Conservation (phyloP, 2,797 vertebrate species). For the Pangasius djambal region DNA sequence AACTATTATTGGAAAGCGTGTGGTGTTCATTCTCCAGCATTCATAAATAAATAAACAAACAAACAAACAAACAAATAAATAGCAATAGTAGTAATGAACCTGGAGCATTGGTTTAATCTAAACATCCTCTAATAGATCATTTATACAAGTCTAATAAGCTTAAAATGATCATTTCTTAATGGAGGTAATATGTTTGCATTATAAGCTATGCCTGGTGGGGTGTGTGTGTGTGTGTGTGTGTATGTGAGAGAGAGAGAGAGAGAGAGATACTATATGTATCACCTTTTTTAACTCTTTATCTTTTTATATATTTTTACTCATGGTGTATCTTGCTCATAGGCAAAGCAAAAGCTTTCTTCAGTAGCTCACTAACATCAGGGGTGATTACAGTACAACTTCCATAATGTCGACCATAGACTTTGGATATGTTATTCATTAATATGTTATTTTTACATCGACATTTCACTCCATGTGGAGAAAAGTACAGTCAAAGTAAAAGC, state of each 20-base stretch:
- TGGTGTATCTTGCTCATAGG: not conserved
- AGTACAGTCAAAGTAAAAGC: too few species aligned
- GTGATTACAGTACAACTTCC: not conserved
- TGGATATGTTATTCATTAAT: not conserved
- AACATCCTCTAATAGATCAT: not conserved
- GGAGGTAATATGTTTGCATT: not conserved
- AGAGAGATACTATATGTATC: not conserved
- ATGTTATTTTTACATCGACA: not conserved
- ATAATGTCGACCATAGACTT: not conserved
- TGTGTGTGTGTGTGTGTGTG: not conserved
- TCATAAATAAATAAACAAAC: not conserved
- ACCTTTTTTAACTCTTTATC: not conserved
- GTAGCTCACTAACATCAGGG: not conserved
- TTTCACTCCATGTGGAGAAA: not conserved
- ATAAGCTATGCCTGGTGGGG: not conserved
- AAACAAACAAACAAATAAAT: not conserved
- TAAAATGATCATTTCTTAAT: not conserved
- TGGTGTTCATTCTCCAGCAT: not conserved
- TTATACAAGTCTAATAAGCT: not conserved
- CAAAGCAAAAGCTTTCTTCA: not conserved
- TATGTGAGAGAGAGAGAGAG: not conserved
- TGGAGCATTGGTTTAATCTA: not conserved
- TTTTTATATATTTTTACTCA: not conserved
- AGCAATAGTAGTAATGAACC: not conserved
- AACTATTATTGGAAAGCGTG: constrained; percentile 64